Percentiles rank a stretch among this genome's conserved stretches.
These are phyloP conservation scores for Hydractinia symbiolongicarpus DNA, from an alignment of 30 jellyfish, hydroid and myxozoan genomes.

Conservation along the genomic window DNA sequence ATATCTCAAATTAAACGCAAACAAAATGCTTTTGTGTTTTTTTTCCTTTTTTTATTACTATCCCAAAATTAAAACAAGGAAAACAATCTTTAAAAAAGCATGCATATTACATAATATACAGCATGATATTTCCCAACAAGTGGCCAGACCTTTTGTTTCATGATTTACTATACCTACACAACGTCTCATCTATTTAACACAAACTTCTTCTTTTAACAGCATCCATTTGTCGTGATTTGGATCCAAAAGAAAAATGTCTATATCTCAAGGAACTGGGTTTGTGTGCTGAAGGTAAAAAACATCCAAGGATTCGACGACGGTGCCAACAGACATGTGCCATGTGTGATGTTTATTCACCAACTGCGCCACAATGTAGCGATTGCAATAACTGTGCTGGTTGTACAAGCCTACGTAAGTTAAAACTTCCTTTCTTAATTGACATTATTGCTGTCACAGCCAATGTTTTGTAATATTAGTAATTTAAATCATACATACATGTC, in stretches of 20 bases:
- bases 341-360: constrained; percentile 10
- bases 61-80: too few species aligned
- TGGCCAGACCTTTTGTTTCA: too few species aligned
- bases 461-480: neutral
- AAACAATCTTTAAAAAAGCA: too few species aligned
- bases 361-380: constrained; percentile 16
- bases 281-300: constrained; percentile 44
- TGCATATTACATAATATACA: too few species aligned
- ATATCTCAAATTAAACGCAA: too few species aligned
- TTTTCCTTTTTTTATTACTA: too few species aligned
- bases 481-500: neutral
- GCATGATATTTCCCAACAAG: too few species aligned
- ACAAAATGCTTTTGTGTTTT: too few species aligned
- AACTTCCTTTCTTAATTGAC: neutral
- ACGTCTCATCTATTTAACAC: too few species aligned
- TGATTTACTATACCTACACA: too few species aligned
- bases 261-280: constrained; percentile 71
- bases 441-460: neutral
- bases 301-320: constrained; percentile 52
- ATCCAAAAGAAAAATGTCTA: constrained; percentile 61
- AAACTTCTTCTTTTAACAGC: neutral
- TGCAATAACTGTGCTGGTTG: constrained; percentile 55
- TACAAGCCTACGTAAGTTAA: neutral
- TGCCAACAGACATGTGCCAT: constrained; percentile 74
- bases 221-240: constrained; percentile 40